Conservation (phyloP, 2,888 invertebrate genomes). For the Laothoe populi region DNA sequence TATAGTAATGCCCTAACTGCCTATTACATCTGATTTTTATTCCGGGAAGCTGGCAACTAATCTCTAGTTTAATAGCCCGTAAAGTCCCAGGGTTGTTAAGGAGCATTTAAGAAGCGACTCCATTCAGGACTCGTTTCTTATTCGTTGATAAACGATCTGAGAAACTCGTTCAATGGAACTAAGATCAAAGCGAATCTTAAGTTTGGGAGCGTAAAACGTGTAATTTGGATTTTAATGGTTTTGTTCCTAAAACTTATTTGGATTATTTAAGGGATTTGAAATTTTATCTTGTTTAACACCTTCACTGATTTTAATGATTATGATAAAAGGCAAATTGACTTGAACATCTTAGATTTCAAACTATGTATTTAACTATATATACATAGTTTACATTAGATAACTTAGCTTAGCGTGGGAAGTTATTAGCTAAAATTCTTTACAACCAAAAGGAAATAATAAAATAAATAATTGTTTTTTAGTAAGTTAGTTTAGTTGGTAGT, state of each 20-base stretch:
- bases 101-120: conserved; percentile 53
- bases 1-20: conserved; percentile 34
- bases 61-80: conserved; percentile 61
- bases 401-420: no score
- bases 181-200: conserved; percentile 45
- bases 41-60: conserved; percentile 52
- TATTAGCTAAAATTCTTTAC: no score
- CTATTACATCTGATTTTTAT: conserved; percentile 54
- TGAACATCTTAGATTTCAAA: no score
- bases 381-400: no score
- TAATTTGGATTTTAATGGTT: conserved; percentile 42
- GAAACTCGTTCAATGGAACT: conserved; percentile 50
- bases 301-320: not conserved
- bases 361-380: no score
- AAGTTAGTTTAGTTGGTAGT: no score
- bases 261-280: not conserved
- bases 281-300: not conserved
- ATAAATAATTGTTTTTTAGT: no score
- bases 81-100: conserved; percentile 51
- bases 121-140: conserved; percentile 48
- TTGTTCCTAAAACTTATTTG: conserved; percentile 14
- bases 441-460: no score
- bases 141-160: conserved; percentile 49
- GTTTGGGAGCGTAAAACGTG: conserved; percentile 45
- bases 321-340: no score